These are phyloP conservation scores for Scaptomyza parva DNA, from an alignment of 2,888 invertebrate genomes.

Conservation along the genomic window DNA sequence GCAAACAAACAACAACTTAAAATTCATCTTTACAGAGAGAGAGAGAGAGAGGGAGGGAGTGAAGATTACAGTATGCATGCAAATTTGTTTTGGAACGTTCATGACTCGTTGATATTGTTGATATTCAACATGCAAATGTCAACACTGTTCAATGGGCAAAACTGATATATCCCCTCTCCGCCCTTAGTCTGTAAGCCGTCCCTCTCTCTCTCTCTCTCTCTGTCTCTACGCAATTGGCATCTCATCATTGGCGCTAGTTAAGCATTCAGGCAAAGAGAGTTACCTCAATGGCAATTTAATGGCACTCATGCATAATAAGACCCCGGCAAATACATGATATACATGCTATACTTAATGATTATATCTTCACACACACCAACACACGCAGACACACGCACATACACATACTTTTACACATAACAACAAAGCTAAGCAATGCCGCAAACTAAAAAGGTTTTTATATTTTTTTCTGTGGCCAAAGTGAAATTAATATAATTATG, in stretches of 20 bases:
- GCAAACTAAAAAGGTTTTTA: conserved; percentile 45
- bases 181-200: too few species aligned
- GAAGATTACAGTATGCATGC: conserved; percentile 53
- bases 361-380: conserved; percentile 44
- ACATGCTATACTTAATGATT: conserved; percentile 72
- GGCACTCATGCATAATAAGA: conserved; percentile 67
- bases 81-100: conserved; percentile 59
- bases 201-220: too few species aligned
- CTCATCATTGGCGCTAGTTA: conserved; percentile 49
- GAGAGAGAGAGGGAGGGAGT: neutral
- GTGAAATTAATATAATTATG: conserved; percentile 62
- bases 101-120: conserved; percentile 70
- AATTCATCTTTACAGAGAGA: conserved; percentile 6
- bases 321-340: conserved; percentile 54
- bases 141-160: conserved; percentile 52
- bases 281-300: conserved; percentile 64
- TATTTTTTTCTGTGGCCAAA: conserved; percentile 36
- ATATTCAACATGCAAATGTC: conserved; percentile 81
- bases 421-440: conserved; percentile 32
- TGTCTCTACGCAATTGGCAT: conserved; percentile 35
- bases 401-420: conserved; percentile 6
- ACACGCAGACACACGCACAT: conserved; percentile 4
- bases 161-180: neutral
- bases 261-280: conserved; percentile 57
- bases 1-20: conserved; percentile 17